Percentiles rank a stretch among this genome's conserved stretches.
phyloP scores from a whole-genome alignment of 2,113 vertebrate genomes.

The Dicrurus megarhynchus region DNA sequence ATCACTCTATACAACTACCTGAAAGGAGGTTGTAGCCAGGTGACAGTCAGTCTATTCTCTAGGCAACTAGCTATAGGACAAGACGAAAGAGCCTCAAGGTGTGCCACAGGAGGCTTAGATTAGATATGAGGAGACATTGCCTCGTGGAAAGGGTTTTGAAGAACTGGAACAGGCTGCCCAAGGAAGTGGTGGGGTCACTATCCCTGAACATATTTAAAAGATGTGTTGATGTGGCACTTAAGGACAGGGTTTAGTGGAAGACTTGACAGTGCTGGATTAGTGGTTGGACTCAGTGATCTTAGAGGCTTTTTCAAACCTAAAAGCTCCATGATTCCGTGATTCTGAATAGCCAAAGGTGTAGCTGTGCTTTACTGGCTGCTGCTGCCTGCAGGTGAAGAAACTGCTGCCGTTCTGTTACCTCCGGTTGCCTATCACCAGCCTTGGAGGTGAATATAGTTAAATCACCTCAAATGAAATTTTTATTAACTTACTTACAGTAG shows the following conservation, averaged over 20 bases:
- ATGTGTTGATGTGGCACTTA: accelerated
- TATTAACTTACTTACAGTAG: not conserved
- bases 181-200: not conserved
- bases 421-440: not conserved
- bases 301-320: not conserved
- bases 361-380: not conserved
- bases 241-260: not conserved
- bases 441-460: not conserved
- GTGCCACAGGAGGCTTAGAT: not conserved
- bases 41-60: accelerated
- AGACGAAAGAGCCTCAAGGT: not conserved
- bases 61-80: not conserved
- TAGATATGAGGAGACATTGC: not conserved
- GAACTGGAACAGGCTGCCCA: not conserved
- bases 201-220: not conserved
- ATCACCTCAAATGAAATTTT: not conserved
- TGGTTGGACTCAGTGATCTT: accelerated
- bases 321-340: not conserved
- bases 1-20: not conserved
- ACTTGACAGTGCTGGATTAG: not conserved
- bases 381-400: not conserved
- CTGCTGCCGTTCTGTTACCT: not conserved
- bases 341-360: not conserved
- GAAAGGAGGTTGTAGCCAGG: not conserved
- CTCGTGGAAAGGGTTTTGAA: not conserved